Evolutionary conservation across 2,888 invertebrate genomes (phyloP), one percentile per base, ranked within the genome.

Genomic region (Fragum sueziense): DNA sequence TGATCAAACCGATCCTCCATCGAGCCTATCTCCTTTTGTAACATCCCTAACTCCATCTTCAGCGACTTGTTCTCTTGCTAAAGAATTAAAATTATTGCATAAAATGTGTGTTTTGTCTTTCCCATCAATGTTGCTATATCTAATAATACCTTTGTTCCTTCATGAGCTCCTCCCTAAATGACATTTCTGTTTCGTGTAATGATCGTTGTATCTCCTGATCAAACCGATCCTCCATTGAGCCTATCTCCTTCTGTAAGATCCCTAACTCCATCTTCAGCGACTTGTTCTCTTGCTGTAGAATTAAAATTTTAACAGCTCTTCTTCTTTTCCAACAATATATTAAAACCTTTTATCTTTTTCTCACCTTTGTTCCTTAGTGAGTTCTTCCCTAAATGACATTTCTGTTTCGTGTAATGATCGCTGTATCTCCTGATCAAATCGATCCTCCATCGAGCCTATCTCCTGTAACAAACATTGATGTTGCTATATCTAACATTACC

Each of bases 1-100:
- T 83, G 76, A 33, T 86, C 85, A 70, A 82, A 86, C 29, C 80
- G 78, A 22, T 86, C 84, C 57, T 89, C 87, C 78, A 86, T 82
- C 14, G 74, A 75, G 0, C 76, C 25, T 47, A 89, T 79, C 37
- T 89, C 87, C 9, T 86, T 79, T 37, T 85, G 83, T 65, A 90
- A 33, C 33, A 70, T 70, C 14, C 75, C 76, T 47, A 89, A 65
- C 59, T 90, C 89, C 37, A 84, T 84, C 61, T 84, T 76, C 62
- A 90, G 71, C 57, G 85, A 78, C 22, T 79, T 74, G 73, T 90
- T 90, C 69, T 90, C 88, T 76, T 87, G 76, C 90, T 90, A 82
- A 22, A 51, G 20, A 20, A 51, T 31, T 3, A 25, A 69, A 34
- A 34, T 37, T 9, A 37, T 37, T 37, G n/a, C n/a, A n/a, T n/a